phyloP scores from a whole-genome alignment of 2,888 invertebrate genomes.

The Heteromyza rotundicornis region DNA sequence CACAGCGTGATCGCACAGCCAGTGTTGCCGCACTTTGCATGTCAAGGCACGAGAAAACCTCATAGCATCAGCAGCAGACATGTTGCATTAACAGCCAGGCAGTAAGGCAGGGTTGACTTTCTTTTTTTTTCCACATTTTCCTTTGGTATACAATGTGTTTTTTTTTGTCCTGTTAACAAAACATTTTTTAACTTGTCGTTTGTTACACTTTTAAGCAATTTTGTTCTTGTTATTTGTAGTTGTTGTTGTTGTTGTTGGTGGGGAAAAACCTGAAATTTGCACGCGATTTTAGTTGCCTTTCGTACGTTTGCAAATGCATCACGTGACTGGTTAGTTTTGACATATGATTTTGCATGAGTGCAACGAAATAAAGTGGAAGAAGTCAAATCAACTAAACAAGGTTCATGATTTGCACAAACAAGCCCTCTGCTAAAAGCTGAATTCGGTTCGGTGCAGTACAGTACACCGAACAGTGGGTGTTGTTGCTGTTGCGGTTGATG shows the following conservation, averaged over 20 bases:
- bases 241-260: background rate
- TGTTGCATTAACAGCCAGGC: background rate
- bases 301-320: background rate
- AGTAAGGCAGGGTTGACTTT: no score
- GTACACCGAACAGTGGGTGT: no score
- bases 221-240: background rate
- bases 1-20: no score
- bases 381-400: background rate
- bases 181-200: background rate
- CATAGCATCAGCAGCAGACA: background rate
- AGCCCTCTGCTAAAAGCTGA: no score
- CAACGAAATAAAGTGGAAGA: constrained; percentile 3
- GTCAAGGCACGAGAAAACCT: constrained; percentile 1
- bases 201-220: background rate
- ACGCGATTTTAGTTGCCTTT: background rate
- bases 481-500: no score
- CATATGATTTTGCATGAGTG: constrained; percentile 3
- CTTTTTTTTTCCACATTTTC: no score
- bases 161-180: background rate
- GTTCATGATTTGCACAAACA: constrained; percentile 3
- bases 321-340: constrained; percentile 3
- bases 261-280: background rate
- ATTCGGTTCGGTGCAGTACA: no score
- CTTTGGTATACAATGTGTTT: no score
- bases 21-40: background rate